Evolutionary conservation across 35 echinoderm and acorn worm species (phyloP).

Genomic region (Amphiura filiformis): DNA sequence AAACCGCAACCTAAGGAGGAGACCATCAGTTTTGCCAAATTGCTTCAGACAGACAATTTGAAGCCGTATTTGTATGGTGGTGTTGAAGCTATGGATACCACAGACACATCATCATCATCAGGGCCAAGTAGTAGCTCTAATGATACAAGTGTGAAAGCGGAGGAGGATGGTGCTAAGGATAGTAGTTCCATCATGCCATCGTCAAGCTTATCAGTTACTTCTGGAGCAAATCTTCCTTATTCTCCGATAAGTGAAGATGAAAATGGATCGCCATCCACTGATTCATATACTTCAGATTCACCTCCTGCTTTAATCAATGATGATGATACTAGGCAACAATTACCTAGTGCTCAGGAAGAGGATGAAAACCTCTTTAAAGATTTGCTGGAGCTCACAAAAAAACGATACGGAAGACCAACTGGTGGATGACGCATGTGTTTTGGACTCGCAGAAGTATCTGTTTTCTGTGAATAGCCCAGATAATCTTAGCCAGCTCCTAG

Average conservation of each 20-base stretch:
- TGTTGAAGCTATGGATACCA: not conserved
- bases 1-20: slow-evolving; percentile 47
- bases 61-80: slow-evolving; percentile 1
- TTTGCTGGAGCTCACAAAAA: slow-evolving; percentile 54
- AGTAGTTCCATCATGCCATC: not conserved
- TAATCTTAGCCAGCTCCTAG: slow-evolving; percentile 62
- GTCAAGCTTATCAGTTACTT: not conserved
- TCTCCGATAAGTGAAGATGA: slow-evolving; percentile 90
- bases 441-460: not conserved
- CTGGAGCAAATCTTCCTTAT: not conserved
- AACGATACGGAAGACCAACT: slow-evolving; percentile 36
- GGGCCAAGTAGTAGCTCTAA: not conserved
- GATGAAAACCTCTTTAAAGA: slow-evolving; percentile 54
- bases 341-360: slow-evolving; percentile 33
- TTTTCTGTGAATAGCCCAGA: slow-evolving; percentile 73
- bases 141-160: not conserved
- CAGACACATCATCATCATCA: too few relatives aligned
- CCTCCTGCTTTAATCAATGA: slow-evolving; percentile 34
- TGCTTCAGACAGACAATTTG: slow-evolving; percentile 32
- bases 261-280: slow-evolving; percentile 63
- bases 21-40: slow-evolving; percentile 24
- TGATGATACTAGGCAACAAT: not conserved
- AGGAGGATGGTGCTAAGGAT: not conserved
- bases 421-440: not conserved
- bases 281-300: slow-evolving; percentile 56